Evolutionary conservation across 1,140 invertebrate genomes (phyloP).

Genomic region (Oncopeltus fasciatus): DNA sequence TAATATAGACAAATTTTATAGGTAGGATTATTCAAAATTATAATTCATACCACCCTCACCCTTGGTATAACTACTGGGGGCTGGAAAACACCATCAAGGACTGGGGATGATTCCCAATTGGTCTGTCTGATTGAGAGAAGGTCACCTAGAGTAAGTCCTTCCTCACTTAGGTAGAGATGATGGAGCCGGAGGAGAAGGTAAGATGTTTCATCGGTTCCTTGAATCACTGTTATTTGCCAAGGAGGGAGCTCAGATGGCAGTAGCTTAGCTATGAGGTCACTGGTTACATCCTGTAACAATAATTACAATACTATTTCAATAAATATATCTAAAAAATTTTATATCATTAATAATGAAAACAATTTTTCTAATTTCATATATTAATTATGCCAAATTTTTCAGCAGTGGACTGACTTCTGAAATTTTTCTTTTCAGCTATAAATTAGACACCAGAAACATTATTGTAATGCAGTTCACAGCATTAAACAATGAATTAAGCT

Average conservation of each 20-base stretch:
- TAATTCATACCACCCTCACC: not conserved
- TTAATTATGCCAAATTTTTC: too few species aligned
- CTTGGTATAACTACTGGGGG: conserved; percentile 47
- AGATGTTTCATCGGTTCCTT: conserved; percentile 42
- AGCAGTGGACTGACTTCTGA: too few species aligned
- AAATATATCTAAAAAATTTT: not conserved
- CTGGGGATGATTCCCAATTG: not conserved
- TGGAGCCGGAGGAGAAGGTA: conserved; percentile 60
- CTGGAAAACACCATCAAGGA: conserved; percentile 13
- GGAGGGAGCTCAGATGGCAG: conserved; percentile 49
- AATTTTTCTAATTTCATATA: too few species aligned
- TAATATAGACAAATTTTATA: too few species aligned
- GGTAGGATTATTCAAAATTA: too few species aligned
- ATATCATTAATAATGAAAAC: too few species aligned
- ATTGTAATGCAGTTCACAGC: too few species aligned
- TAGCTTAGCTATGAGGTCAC: conserved; percentile 60
- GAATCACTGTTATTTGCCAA: conserved; percentile 67
- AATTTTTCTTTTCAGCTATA: too few species aligned
- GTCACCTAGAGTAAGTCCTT: conserved; percentile 53
- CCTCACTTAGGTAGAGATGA: conserved; percentile 54
- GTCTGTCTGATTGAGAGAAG: conserved; percentile 42
- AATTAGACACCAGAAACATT: too few species aligned
- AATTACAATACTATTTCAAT: too few species aligned
- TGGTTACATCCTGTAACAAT: conserved; percentile 59
- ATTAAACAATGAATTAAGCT: too few species aligned